phyloP scores from a whole-genome alignment of 2,113 vertebrate genomes.

The Odontophorus gujanensis region DNA sequence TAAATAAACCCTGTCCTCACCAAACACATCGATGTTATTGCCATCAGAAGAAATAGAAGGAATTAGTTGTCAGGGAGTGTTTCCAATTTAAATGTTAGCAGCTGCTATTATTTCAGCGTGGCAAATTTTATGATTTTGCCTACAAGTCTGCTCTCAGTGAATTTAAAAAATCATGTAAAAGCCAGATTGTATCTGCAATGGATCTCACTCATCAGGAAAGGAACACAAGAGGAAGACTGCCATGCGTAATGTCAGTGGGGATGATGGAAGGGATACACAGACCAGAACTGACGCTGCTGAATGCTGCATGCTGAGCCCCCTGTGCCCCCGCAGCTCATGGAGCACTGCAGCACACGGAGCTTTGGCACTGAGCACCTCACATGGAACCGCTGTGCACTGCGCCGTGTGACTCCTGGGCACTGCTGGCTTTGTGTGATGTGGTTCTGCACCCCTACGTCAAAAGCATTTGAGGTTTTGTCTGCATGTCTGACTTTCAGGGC shows the following conservation, averaged over 20 bases:
- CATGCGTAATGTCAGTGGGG: neutral
- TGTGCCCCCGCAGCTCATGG: no score
- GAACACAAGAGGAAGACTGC: neutral
- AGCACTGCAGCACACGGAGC: neutral
- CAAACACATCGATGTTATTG: neutral
- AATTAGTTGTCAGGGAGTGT: neutral
- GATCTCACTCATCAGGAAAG: neutral
- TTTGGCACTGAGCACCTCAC: neutral
- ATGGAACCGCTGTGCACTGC: neutral
- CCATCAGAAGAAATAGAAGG: neutral
- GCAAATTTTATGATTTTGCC: neutral
- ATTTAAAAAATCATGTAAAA: neutral
- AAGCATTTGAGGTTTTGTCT: neutral
- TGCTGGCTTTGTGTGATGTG: neutral
- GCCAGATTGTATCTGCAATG: neutral
- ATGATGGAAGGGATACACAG: neutral
- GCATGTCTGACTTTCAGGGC: neutral
- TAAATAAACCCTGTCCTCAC: neutral
- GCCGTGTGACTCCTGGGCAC: neutral
- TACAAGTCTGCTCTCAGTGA: neutral
- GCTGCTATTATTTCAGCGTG: neutral
- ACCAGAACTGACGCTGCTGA: accelerated
- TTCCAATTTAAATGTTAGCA: neutral
- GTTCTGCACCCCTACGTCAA: neutral
- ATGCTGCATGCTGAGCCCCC: neutral